Percentiles rank a stretch among this genome's conserved stretches.
These are phyloP conservation scores for Chloroclysta siterata DNA, from an alignment of 2,888 invertebrate species.

Conservation along the genomic window DNA sequence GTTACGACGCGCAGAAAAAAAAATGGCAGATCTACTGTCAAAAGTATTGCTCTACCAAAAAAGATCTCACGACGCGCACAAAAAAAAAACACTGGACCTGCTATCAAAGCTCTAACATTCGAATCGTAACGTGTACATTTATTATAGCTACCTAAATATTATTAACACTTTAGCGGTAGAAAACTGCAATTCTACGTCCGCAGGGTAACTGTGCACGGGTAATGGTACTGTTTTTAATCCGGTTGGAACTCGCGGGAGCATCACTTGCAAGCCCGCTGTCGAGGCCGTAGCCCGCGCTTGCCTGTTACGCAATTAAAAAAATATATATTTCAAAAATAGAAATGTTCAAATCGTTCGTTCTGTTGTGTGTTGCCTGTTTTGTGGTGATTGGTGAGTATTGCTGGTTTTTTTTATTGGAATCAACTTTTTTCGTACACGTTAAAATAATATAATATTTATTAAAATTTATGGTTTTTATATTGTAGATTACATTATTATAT, in stretches of 20 bases:
- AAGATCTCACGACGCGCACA: too few relatives aligned
- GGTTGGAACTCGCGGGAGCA: constrained; percentile 67
- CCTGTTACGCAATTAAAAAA: constrained; percentile 43
- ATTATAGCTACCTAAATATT: not conserved
- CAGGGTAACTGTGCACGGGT: constrained; percentile 54
- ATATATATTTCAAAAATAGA: constrained; percentile 44
- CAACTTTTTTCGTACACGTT: not conserved
- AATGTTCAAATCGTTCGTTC: constrained; percentile 71
- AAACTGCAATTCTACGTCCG: constrained; percentile 31
- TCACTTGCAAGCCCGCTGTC: constrained; percentile 70
- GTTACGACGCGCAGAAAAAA: too few relatives aligned
- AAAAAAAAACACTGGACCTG: too few relatives aligned
- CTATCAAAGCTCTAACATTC: too few relatives aligned
- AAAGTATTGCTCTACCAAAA: too few relatives aligned
- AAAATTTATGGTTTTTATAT: too few relatives aligned
- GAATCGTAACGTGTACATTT: too few relatives aligned
- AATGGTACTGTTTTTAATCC: constrained; percentile 69
- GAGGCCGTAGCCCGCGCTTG: constrained; percentile 57
- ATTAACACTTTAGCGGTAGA: constrained; percentile 2
- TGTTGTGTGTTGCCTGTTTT: constrained; percentile 70
- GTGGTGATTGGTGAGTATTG: constrained; percentile 71
- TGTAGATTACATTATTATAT: too few relatives aligned
- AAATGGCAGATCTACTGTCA: too few relatives aligned
- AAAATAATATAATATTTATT: not conserved
- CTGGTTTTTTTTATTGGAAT: constrained; percentile 9